phyloP scores from a whole-genome alignment of 2,113 vertebrate genomes.

The Hystrix brachyura region DNA sequence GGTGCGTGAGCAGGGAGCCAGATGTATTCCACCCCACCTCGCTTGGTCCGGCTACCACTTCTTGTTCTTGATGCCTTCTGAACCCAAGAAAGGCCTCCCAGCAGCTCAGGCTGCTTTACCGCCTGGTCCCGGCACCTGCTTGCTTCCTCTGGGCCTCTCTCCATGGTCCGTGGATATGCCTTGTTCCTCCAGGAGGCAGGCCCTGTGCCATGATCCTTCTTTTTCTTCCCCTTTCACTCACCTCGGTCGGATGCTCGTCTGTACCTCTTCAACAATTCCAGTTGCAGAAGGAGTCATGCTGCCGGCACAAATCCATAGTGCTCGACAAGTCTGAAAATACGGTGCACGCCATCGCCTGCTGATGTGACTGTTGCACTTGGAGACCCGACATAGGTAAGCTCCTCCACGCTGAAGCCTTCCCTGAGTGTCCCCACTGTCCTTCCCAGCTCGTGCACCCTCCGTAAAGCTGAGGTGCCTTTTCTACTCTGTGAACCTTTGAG shows the following conservation, averaged over 20 bases:
- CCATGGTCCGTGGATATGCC: too few relatives aligned
- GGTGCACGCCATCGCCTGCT: neutral
- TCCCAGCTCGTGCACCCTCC: neutral
- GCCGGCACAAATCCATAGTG: neutral
- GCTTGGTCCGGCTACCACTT: neutral
- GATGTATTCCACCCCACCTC: too few relatives aligned
- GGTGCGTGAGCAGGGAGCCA: neutral
- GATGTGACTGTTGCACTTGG: neutral
- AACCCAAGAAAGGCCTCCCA: neutral
- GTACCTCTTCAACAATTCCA: constrained; percentile 9
- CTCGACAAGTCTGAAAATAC: constrained; percentile 13
- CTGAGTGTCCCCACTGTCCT: neutral
- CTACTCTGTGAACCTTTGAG: neutral
- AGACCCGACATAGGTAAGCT: neutral
- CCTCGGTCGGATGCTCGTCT: neutral
- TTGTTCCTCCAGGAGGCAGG: neutral
- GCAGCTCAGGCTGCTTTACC: neutral
- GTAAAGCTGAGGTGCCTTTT: neutral
- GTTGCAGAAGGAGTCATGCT: neutral
- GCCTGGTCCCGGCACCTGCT: neutral
- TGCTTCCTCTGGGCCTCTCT: neutral
- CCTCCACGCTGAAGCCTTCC: neutral
- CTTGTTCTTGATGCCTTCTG: neutral
- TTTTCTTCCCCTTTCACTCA: neutral
- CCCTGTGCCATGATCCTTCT: neutral